Evolutionary conservation across 2,113 vertebrate species (phyloP), one percentile per base, ranked within the genome.

Genomic region (Atractosteus spatula): DNA sequence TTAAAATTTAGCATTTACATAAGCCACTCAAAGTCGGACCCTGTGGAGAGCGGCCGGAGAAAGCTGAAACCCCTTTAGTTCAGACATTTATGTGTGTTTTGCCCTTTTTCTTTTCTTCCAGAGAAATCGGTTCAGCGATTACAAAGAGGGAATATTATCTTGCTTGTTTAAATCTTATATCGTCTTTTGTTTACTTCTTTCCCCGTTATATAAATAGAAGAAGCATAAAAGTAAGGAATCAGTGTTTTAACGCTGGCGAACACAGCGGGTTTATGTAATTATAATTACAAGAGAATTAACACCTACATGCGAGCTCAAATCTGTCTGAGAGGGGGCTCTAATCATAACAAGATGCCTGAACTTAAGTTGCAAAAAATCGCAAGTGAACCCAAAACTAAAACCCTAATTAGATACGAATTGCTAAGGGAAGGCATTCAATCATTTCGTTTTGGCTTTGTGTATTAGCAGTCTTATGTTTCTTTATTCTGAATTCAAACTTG

Each of bases 1-100:
- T 89, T 81, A 74, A 92, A 93, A 88, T 84, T 88, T 81, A 74
- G 71, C 80, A 94, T 94, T 95, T 93, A 87, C 91, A 91, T 89
- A 90, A 88, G 90, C 65, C 76, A 79, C 82, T 85, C 81, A 79
- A 75, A 80, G 78, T 29, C 17, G 83, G 74, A 79, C 79, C 77
- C 78, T 78, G 80, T 83, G 62, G 62, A 84, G 83, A 84, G 83
- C 14, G 3, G 14, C 13, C 3, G 7, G 8, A 12, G 56, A 4
- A n/a, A 59, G 47, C 59, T 16, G 59, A 81, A 84, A 81, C 78
- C 80, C 81, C 59, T 14, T 11, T 11, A 62, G 17, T 13, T 51
- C 47, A 51, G 47, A 29, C 17, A 29, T 29, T 29, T 29, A 29
- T 29, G 17, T 29, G 17, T 29, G 17, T 29, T 29, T 29, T 29